phyloP scores from a whole-genome alignment of 1,140 invertebrate species.

The Sarcophaga peregrina region DNA sequence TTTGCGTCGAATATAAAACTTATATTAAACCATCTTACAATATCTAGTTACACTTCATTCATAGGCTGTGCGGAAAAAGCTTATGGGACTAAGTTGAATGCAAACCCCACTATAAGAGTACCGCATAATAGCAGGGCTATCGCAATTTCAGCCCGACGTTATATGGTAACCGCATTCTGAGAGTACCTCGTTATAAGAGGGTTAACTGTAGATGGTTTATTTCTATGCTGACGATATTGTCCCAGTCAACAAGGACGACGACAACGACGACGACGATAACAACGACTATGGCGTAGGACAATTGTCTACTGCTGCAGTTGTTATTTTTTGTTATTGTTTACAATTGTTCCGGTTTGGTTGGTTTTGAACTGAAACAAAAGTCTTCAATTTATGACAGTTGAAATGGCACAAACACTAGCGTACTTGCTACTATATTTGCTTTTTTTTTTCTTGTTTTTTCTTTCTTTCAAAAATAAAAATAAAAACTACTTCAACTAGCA shows the following conservation, averaged over 20 bases:
- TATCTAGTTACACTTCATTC: too few species aligned
- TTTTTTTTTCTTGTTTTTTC: background rate
- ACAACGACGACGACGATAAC: background rate
- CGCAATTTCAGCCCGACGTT: too few species aligned
- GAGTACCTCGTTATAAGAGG: too few species aligned
- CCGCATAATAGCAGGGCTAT: too few species aligned
- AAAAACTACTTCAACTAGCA: slow-evolving; percentile 3
- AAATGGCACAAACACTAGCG: slow-evolving; percentile 25
- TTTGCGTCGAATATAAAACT: too few species aligned
- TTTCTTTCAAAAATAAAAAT: background rate
- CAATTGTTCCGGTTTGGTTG: slow-evolving; percentile 20
- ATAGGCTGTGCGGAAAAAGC: too few species aligned
- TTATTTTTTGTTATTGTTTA: slow-evolving; percentile 23
- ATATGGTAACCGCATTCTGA: too few species aligned
- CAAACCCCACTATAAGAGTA: too few species aligned
- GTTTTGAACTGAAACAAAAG: slow-evolving; percentile 27
- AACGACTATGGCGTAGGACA: background rate
- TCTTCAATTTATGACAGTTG: slow-evolving; percentile 43
- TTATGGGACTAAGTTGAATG: too few species aligned
- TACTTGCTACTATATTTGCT: background rate
- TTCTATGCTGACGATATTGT: background rate
- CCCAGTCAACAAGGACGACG: background rate
- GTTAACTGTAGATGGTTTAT: too few species aligned
- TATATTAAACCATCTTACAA: too few species aligned
- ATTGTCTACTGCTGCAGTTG: background rate